Percentiles rank a stretch among this genome's conserved stretches.
phyloP scores from a whole-genome alignment of 2,888 invertebrate genomes.

The Scaptomyza reducta region DNA sequence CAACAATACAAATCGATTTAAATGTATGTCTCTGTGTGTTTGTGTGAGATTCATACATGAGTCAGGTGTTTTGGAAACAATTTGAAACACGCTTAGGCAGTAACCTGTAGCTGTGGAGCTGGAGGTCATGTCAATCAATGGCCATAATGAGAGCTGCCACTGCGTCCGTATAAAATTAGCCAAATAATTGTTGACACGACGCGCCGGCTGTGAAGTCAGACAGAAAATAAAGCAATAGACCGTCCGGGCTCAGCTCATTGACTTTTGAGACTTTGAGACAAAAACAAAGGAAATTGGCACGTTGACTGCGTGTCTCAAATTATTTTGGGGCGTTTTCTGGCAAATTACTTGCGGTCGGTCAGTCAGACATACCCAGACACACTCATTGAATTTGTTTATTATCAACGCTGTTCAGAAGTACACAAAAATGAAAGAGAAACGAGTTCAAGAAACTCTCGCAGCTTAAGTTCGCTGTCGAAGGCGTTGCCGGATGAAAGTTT shows the following conservation, averaged over 20 bases:
- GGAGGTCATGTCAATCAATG: constrained; percentile 71
- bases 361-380: constrained; percentile 1
- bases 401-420: constrained; percentile 28
- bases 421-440: constrained; percentile 2
- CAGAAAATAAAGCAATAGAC: constrained; percentile 16
- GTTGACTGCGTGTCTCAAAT: constrained; percentile 33
- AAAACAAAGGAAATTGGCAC: constrained; percentile 38
- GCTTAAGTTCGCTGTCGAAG: constrained; percentile 33
- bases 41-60: constrained; percentile 11
- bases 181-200: constrained; percentile 64
- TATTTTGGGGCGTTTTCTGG: constrained; percentile 38
- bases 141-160: constrained; percentile 62
- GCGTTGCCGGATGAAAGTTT: constrained; percentile 62
- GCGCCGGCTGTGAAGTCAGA: constrained; percentile 35
- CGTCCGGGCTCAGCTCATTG: constrained; percentile 44
- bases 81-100: constrained; percentile 52
- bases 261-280: constrained; percentile 43
- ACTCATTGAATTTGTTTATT: constrained; percentile 33
- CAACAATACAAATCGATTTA: background rate
- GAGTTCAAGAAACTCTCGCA: constrained; percentile 58
- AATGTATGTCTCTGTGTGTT: background rate
- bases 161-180: constrained; percentile 73
- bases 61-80: constrained; percentile 42
- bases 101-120: constrained; percentile 53
- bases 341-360: constrained; percentile 35